Evolutionary conservation across 2,888 invertebrate genomes (phyloP), one percentile per base, ranked within the genome.

Genomic region (Agonopterix arenella): DNA sequence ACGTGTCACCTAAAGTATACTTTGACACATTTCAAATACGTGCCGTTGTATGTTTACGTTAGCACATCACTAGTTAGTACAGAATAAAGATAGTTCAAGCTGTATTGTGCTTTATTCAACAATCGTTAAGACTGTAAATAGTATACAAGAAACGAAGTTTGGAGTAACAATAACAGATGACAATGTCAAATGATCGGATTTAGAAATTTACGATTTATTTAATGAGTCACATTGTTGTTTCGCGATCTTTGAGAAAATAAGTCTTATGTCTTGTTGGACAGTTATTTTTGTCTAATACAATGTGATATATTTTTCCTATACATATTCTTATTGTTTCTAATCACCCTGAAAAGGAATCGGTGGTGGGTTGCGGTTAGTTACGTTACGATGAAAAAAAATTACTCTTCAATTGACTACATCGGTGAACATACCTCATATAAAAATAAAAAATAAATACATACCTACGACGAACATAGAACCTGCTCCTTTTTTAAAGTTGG

Each of bases 1-100:
- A 64, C 64, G 62, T 72, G 80, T 79, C 79, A 70, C 52, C 61
- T 66, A 66, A 75, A 74, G 73, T 66, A 73, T 66, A 73, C 71
- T 76, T 75, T 79, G 84, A 82, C 82, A 81, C 66, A 62, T 75
- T 66, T 68, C 59, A 67, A 68, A 76, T 77, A 76, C 79, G 80
- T 76, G 75, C 66, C 70, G 60, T 52, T 56, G 63, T 54, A 61
- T 84, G 78, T 84, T 84, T 85, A 77, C 68, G 62, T 70, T 73
- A 60, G 67, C 54, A 66, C 69, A 69, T 70, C 76, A 73, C 72
- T 73, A 69, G 66, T 55, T 48, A 50, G 58, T 55, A 67, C 56
- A 53, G 56, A 43, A 46, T 46, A 3, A 13, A 36, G 18, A 4
- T 16, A 3, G 9, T n/a, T 41, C 38, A 53, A 48, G 8, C 45